Percentiles rank a stretch among this genome's conserved stretches.
phyloP scores from a whole-genome alignment of 1,140 invertebrate species.

The Trichoplusia ni region DNA sequence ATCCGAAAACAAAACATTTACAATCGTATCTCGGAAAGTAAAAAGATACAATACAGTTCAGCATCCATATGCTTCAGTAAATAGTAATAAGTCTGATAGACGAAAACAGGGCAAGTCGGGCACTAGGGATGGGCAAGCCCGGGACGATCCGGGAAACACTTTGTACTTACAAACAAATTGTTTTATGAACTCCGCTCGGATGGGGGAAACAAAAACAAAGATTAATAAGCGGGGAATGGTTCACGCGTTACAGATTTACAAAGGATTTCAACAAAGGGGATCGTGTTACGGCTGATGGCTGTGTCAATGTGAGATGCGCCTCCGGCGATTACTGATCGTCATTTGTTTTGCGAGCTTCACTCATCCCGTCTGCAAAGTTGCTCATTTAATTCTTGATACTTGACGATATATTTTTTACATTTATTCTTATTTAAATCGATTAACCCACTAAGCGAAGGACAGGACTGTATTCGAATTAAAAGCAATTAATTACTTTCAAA shows the following conservation, averaged over 20 bases:
- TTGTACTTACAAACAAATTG: constrained; percentile 10
- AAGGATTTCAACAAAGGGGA: background rate
- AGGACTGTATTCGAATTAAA: too few relatives aligned
- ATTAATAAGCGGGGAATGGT: constrained; percentile 1
- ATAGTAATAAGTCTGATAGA: constrained; percentile 10
- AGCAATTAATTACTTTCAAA: too few relatives aligned
- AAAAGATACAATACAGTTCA: background rate
- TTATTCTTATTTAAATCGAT: too few relatives aligned
- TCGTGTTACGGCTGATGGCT: too few relatives aligned
- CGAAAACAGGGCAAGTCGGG: background rate
- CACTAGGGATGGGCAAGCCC: background rate
- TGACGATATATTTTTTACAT: too few relatives aligned
- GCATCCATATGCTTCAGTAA: constrained; percentile 3
- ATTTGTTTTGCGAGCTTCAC: too few relatives aligned
- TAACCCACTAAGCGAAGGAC: too few relatives aligned
- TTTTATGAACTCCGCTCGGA: constrained; percentile 11
- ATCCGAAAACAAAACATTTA: too few relatives aligned
- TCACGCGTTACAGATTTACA: background rate
- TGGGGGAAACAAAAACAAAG: constrained; percentile 13
- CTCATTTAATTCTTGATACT: too few relatives aligned
- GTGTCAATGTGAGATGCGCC: too few relatives aligned
- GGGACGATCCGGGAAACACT: background rate
- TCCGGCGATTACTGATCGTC: too few relatives aligned
- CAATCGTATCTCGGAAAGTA: background rate
- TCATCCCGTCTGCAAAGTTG: too few relatives aligned